Base-by-base conservation (phyloP, 1,140 invertebrate species). In the Drosophila novamexicana region DNA sequence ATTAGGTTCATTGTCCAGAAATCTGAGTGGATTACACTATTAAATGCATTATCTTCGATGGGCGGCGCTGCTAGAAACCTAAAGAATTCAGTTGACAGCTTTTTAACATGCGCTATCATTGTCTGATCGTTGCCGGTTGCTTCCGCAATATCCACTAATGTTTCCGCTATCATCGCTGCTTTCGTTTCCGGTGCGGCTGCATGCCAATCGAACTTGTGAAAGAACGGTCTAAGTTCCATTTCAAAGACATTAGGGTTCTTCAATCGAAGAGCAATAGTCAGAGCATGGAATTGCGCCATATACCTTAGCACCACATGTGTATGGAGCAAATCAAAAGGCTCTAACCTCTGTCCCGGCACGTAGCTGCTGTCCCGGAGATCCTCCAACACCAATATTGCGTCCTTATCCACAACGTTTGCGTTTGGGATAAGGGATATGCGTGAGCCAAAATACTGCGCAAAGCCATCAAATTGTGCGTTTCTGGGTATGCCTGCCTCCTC, bases 1-100 rank as follows among this genome's bases (percentile, higher is more conserved):
- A 96, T 92, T 0, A 95, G 93, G 67, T 96, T 96, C 75, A 95
- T 95, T 4, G 93, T 90, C 95, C 95, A 95, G 57, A 94, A 94
- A 82, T 95, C 95, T 0, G 93, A 92, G 64, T 95, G 95, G 0
- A 93, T 84, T 5, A 95, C 93, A 0, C 93, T 94, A 0, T 93
- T 92, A 89, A 94, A 95, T 0, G 93, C 40, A 50, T 70, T 75
- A 72, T 69, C 70, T 29, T 18, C 77, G 52, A 40, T 72, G 37
- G 79, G 65, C 1, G 75, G 64, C 0, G 69, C 29, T 34, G 79
- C 54, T 16, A 79, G 34, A 32, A 86, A 88, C 12, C 59, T 50
- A 45, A 90, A 84, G 16, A 83, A 85, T n/a, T 70, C 12, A 12
- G 75, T 50, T 7, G 80, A 74, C 12, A 89, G 37, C 29, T 81